These are phyloP conservation scores for Gonioctena quinquepunctata DNA, from an alignment of 1,140 invertebrate species.

Conservation along the genomic window DNA sequence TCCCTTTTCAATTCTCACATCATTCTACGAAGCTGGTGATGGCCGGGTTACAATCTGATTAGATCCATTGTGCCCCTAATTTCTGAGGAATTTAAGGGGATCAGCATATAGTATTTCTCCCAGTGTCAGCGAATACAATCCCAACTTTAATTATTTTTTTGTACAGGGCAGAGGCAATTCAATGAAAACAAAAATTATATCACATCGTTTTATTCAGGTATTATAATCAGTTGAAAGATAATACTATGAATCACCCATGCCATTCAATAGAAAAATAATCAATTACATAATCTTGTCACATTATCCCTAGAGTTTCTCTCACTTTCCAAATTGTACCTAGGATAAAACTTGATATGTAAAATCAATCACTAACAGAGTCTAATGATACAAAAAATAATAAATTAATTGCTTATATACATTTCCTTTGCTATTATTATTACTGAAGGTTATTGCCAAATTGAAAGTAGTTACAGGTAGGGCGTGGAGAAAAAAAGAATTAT, in stretches of 20 bases:
- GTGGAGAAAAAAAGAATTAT: too few species aligned
- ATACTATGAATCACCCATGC: neutral
- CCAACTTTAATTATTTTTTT: too few species aligned
- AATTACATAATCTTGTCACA: neutral
- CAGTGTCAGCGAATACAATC: too few species aligned
- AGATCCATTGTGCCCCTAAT: too few species aligned
- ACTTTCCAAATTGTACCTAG: neutral
- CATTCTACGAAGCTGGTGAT: too few species aligned
- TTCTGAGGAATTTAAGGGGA: too few species aligned
- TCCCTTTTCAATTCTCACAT: too few species aligned
- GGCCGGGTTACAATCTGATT: too few species aligned
- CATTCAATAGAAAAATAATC: neutral
- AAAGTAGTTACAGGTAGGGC: too few species aligned
- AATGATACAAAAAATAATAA: neutral
- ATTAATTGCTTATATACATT: neutral
- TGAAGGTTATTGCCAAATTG: neutral
- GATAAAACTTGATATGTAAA: slow-evolving; percentile 6
- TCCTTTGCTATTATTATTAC: neutral
- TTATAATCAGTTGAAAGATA: neutral
- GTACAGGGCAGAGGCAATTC: too few species aligned
- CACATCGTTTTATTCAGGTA: neutral
- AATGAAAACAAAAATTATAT: too few species aligned
- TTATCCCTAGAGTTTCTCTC: neutral
- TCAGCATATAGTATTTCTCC: too few species aligned
- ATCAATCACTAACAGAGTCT: slow-evolving; percentile 1